Evolutionary conservation across 2,888 invertebrate genomes (phyloP).

Genomic region (Belgica antarctica): DNA sequence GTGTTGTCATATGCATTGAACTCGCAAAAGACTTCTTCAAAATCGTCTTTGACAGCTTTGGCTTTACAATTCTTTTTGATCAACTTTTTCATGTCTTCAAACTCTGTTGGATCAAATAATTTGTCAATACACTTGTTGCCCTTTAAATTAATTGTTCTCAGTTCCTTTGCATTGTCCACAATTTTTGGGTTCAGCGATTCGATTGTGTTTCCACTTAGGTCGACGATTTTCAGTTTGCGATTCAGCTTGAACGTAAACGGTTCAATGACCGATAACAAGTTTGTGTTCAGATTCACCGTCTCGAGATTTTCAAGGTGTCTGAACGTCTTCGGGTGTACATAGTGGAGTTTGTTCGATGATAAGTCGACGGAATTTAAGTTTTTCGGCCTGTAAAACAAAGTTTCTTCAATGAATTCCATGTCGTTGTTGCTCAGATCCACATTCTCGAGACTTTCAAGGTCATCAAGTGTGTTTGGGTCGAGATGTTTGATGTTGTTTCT

Average conservation of each 20-base stretch:
- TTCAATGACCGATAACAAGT: neutral
- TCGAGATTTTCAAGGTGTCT: slow-evolving; percentile 3
- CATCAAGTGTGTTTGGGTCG: slow-evolving; percentile 45
- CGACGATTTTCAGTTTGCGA: neutral
- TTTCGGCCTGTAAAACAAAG: slow-evolving; percentile 44
- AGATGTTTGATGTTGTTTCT: slow-evolving; percentile 44
- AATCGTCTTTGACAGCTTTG: neutral
- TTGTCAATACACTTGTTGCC: slow-evolving; percentile 1
- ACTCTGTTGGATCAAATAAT: neutral
- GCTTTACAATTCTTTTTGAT: slow-evolving; percentile 7
- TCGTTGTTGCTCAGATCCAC: slow-evolving; percentile 45
- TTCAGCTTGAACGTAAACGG: neutral
- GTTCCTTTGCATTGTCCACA: slow-evolving; percentile 42
- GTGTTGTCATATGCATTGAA: neutral
- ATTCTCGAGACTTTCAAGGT: slow-evolving; percentile 44
- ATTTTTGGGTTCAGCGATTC: slow-evolving; percentile 30
- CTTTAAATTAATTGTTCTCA: neutral
- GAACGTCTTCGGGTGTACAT: slow-evolving; percentile 45
- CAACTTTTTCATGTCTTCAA: neutral
- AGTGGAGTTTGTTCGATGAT: slow-evolving; percentile 44
- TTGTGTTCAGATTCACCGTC: slow-evolving; percentile 5
- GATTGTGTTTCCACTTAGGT: slow-evolving; percentile 43
- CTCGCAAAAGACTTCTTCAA: neutral
- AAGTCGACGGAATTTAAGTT: slow-evolving; percentile 45
- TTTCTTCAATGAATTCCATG: slow-evolving; percentile 45